Evolutionary conservation across 2,888 invertebrate species (phyloP).

Genomic region (Leistus spinibarbis): DNA sequence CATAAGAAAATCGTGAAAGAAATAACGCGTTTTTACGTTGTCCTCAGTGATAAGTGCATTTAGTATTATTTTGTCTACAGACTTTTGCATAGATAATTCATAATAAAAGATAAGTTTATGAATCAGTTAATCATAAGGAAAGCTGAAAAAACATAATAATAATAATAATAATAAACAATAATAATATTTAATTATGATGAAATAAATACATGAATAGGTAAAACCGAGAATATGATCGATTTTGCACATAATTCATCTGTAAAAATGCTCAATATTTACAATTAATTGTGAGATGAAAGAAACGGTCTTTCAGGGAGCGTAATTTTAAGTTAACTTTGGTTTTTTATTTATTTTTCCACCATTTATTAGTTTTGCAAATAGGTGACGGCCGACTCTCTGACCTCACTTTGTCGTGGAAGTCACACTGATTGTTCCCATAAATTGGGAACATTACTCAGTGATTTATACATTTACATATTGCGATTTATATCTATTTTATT

Average conservation of each 20-base stretch:
- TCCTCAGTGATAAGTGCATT: slow-evolving; percentile 8
- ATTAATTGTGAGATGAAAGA: neutral
- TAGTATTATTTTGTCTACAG: slow-evolving; percentile 7
- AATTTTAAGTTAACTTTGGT: neutral
- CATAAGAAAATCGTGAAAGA: neutral
- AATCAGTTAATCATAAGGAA: neutral
- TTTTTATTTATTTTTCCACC: neutral
- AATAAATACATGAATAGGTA: neutral
- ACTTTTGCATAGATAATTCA: slow-evolving; percentile 7
- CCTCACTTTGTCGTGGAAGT: neutral
- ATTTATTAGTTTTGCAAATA: neutral
- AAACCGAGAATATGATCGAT: neutral
- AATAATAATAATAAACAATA: neutral
- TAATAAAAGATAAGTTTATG: neutral
- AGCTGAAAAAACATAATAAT: neutral
- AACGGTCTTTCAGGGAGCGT: no score
- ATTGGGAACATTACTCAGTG: neutral
- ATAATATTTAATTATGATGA: neutral
- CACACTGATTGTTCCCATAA: neutral
- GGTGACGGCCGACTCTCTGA: no score
- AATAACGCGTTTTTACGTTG: neutral
- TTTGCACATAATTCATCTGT: neutral
- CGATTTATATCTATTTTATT: no score
- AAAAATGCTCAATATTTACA: neutral
- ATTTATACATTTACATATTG: no score